A percentile compares a stretch with the other conserved stretches of the same genome.
Evolutionary conservation across 2,113 vertebrate species (phyloP).

Genomic region (Geococcyx californianus): DNA sequence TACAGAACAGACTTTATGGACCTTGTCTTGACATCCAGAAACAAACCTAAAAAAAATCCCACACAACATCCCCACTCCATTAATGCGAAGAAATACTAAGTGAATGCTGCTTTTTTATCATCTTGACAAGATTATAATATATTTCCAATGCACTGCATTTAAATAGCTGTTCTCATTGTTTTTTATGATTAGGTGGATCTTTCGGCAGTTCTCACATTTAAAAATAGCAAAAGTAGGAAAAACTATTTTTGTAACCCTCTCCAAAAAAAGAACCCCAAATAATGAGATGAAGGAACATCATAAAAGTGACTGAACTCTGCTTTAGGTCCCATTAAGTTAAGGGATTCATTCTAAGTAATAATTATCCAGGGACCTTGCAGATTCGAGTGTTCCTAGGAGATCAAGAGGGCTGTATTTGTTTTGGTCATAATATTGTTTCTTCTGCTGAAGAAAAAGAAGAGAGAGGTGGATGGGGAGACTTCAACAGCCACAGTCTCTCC

Average conservation of each 20-base stretch:
- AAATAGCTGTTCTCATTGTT: neutral
- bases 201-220: neutral
- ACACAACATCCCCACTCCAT: rapidly evolving
- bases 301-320: neutral
- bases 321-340: neutral
- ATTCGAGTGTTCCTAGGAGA: neutral
- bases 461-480: neutral
- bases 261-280: neutral
- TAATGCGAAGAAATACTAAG: neutral
- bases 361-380: neutral
- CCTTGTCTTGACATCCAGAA: neutral
- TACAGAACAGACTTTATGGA: neutral
- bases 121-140: neutral
- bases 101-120: neutral
- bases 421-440: neutral
- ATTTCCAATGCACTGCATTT: neutral
- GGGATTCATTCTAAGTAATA: neutral
- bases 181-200: neutral
- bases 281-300: neutral
- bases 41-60: neutral
- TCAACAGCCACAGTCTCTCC: neutral
- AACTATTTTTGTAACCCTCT: neutral
- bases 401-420: neutral
- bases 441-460: neutral
- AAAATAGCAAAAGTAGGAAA: neutral